Base-by-base conservation (phyloP, 2,888 invertebrate species). In the Maniola hyperantus region DNA sequence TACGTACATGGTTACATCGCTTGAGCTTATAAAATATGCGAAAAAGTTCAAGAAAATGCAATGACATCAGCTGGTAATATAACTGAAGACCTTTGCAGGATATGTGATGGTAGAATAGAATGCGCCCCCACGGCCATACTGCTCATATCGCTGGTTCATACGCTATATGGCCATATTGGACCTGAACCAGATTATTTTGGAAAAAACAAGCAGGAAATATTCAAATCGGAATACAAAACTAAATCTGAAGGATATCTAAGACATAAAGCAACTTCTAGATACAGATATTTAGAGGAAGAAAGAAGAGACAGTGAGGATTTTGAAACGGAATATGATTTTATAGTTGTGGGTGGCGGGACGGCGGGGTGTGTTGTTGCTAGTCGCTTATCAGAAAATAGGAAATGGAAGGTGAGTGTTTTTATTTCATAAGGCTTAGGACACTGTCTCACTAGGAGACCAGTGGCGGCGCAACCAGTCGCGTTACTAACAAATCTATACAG, bases 51-150 rank as follows among this genome's bases (percentile, higher is more conserved):
- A 79, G 81, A 78, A 80, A 78, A 88, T 87, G 89, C 88, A 80
- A 91, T 91, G 90, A 83, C 79, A 79, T 75, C 80, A 70, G 75
- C 72, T 65, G 74, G 68, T 70, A 90, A 91, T 74, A 75, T 83
- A 59, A 89, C 90, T 67, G 85, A 88, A 68, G 91, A 91, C 65
- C 81, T 91, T 42, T 91, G 92, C 76, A 87, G 82, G 73, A 80
- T 89, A 74, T 92, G 91, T 81, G 92, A 92, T 68, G 92, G 91
- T 48, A 78, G 85, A 72, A 82, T 91, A 33, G 92, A 92, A 72
- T 92, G 91, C 69, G 91, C 92, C 0, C 91, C 91, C 0, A 91
- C 91, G 0, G 92, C 92, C 8, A 87, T 92, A 15, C 85, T 92
- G 0, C 80, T 92, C 0, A 89, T 92, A 48, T 83, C 91, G 0